Evolutionary conservation across 2,888 invertebrate species (phyloP).

Genomic region (Chalcosyrphus nemorum): DNA sequence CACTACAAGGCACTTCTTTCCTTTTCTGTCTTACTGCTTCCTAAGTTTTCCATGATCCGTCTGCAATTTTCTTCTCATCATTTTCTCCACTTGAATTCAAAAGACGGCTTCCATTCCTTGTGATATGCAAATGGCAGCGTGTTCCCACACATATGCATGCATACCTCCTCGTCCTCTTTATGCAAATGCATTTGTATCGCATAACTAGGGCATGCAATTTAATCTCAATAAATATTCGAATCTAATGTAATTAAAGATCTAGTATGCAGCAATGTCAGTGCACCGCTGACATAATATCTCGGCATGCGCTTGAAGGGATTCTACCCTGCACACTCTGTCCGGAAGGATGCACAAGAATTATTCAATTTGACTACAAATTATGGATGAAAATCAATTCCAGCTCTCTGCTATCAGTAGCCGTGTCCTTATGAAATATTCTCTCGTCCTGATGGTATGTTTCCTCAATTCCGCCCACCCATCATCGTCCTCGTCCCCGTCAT

Average conservation of each 20-base stretch:
- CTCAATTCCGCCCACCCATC: background rate
- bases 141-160: background rate
- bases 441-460: too few species aligned
- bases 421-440: background rate
- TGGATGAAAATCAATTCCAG: slow-evolving; percentile 29
- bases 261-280: background rate
- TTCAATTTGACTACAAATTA: slow-evolving; percentile 26
- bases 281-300: slow-evolving; percentile 27
- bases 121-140: background rate
- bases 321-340: too few species aligned
- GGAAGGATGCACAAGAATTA: slow-evolving; percentile 3
- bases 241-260: slow-evolving; percentile 61
- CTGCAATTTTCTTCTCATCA: background rate
- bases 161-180: background rate
- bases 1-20: background rate
- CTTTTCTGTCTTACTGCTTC: slow-evolving; percentile 1
- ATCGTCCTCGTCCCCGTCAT: background rate
- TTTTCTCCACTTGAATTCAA: slow-evolving; percentile 3
- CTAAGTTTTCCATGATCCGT: background rate
- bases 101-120: too few species aligned
- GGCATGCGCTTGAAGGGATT: background rate
- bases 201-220: slow-evolving; percentile 53
- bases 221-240: slow-evolving; percentile 53
- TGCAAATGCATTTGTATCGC: slow-evolving; percentile 13
- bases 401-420: background rate